Evolutionary conservation across 2,888 invertebrate genomes (phyloP), one percentile per base, ranked within the genome.

Genomic region (Lymantria dispar): DNA sequence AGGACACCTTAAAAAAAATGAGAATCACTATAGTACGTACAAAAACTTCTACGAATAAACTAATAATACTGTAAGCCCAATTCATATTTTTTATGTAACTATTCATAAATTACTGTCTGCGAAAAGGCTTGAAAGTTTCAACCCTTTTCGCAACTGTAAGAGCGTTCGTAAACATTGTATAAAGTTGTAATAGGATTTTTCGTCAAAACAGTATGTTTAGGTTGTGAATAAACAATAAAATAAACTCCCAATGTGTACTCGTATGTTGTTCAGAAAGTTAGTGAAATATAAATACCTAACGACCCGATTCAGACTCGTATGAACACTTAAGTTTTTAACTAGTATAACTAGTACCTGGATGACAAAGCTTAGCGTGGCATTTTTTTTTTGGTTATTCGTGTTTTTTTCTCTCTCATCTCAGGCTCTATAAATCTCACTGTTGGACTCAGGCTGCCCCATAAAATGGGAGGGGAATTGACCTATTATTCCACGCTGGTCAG

Each of bases 171-270:
- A 61, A 65, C 66, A 61, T 58, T 51, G 62, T 58, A 54, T 56
- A 52, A 64, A 64, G 57, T 64, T 64, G 54, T 64, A 64, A 64
- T 62, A 57, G 65, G 62, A 56, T 64, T 58, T 61, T 57, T 53
- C 45, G 38, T 38, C 38, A 31, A 44, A 48, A 46, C 10, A 10
- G 33, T 45, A 33, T 48, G 36, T 57, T 48, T 57, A 49, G 47
- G 59, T 56, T 52, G 52, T 54, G 40, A 33, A 43, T 44, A 47
- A 54, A 33, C 33, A 33, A 33, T 38, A 38, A 13, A 38, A n/a
- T 38, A 38, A 12, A n/a, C 12, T 43, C 61, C 46, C 61, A 53
- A 58, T 61, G 33, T 56, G 47, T n/a, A n/a, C n/a, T n/a, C n/a
- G n/a, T 50, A 48, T 61, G 55, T 38, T 38, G 8, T 38, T 10